Percentiles rank a stretch among this genome's conserved stretches.
Evolutionary conservation across 2,888 invertebrate species (phyloP).

Genomic region (Protophormia terraenovae): DNA sequence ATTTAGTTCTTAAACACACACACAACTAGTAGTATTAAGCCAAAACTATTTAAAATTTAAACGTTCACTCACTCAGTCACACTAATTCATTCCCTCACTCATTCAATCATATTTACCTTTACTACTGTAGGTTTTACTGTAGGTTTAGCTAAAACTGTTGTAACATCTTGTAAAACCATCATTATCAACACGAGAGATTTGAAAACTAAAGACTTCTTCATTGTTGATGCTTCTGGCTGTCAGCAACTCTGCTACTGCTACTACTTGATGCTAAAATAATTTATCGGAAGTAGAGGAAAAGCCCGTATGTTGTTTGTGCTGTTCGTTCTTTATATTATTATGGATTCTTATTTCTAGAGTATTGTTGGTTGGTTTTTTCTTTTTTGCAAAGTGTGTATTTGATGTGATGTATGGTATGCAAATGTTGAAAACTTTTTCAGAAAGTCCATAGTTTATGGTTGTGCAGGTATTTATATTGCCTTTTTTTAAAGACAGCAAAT

Average conservation of each 20-base stretch:
- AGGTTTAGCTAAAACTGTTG: constrained; percentile 50
- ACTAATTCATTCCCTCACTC: neutral
- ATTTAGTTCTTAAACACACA: neutral
- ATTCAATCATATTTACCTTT: constrained; percentile 36
- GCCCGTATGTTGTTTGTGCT: neutral
- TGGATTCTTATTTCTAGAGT: neutral
- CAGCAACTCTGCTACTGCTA: neutral
- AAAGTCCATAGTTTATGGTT: constrained; percentile 55
- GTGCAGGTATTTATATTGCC: constrained; percentile 64
- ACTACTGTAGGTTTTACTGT: constrained; percentile 14
- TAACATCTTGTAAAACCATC: constrained; percentile 60
- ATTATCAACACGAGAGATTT: constrained; percentile 58
- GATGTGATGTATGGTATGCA: constrained; percentile 46
- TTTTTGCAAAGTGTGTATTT: constrained; percentile 24
- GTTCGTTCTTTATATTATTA: neutral
- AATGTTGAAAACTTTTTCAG: constrained; percentile 47
- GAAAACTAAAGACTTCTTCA: constrained; percentile 52
- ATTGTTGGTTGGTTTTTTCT: neutral
- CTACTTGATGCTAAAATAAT: neutral
- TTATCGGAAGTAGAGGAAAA: neutral
- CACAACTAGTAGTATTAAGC: no score
- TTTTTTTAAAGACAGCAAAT: constrained; percentile 55
- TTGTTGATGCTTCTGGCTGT: constrained; percentile 27
- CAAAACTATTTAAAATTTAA: neutral
- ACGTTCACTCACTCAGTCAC: neutral